Base-by-base conservation (phyloP, 2,888 invertebrate species). In the Eupithecia inturbata region DNA sequence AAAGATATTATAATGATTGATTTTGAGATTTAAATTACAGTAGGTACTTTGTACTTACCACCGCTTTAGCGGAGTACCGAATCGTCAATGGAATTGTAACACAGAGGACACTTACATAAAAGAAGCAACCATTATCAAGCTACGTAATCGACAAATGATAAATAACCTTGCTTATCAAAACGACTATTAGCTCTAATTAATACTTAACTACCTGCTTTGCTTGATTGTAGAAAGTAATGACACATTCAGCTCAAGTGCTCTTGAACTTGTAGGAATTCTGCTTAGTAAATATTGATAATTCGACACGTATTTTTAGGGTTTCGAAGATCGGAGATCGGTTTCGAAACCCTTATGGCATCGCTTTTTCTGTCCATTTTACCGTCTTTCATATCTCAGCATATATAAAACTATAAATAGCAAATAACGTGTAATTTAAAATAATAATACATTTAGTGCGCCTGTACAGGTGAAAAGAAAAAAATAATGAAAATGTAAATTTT, bases 41-140 rank as follows among this genome's bases (percentile, higher is more conserved):
- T 62, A 31, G 31, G 62, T 62, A 31, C 28, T 31, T 19, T 19
- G 31, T 62, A 62, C 63, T 22, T 22, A 63, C 36, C 5, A 33
- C 63, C 63, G 36, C 63, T 33, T 33, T 5, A n/a, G 63, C 63
- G 63, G 63, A 22, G 36, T 33, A 64, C 63, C n/a, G 7, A 33
- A 64, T 63, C 36, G 63, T 22, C 63, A 64, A 64, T 64, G 33
- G 36, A n/a, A 64, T 36, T 12, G 31, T 10, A 33, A 22, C 5
- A n/a, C n/a, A n/a, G n/a, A n/a, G 19, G 63, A 36, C 36, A 64
- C n/a, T 64, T 33, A n/a, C 16, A 36, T 64, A 64, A 36, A 64
- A 64, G 63, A 64, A 64, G 33, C 63, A 6, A 22, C 1, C 10
- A 62, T 62, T 28, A 31, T 63, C 33, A 19, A 31, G 16, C 31